Base-by-base conservation (phyloP, 2,888 invertebrate genomes). In the Acleris literana region DNA sequence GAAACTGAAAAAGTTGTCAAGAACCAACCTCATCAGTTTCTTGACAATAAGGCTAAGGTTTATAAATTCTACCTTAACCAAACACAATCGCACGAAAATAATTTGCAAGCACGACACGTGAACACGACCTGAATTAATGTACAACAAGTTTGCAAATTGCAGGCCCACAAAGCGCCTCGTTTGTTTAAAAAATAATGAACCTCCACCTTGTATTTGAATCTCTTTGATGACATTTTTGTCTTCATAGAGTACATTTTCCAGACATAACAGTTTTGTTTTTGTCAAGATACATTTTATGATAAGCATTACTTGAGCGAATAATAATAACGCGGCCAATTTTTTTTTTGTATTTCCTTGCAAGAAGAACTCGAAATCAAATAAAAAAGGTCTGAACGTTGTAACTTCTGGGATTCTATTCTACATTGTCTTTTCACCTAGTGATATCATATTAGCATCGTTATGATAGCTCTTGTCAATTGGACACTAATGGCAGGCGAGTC, bases 131-230 rank as follows among this genome's bases (percentile, higher is more conserved):
- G 56, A 62, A 57, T 62, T 62, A 56, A 61, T 58, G 53, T 33
- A 57, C 56, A 66, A 61, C 52, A 57, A 66, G 62, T 66, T 56
- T 57, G 55, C 61, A 56, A 55, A 56, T 61, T 51, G 56, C 66
- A 53, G 16, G 56, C 62, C 29, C 51, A 57, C 62, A 66, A 53
- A 66, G 62, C 48, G 62, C 62, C 52, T 57, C 62, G 57, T 66
- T 57, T 66, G 62, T 57, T 65, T 66, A 61, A 66, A 66, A 66
- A 66, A 66, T 66, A 62, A 66, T 62, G 66, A 66, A 66, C 62
- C 61, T 48, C 46, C 46, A 52, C 43, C 51, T 52, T 54, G 49
- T 58, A 59, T 68, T 57, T 68, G 63, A 63, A 68, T 68, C 48
- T 63, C 62, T 68, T 63, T 63, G 67, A 59, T 63, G 63, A 67